phyloP scores from a whole-genome alignment of 2,797 vertebrate species.

The Triplophysa yarkandensis region DNA sequence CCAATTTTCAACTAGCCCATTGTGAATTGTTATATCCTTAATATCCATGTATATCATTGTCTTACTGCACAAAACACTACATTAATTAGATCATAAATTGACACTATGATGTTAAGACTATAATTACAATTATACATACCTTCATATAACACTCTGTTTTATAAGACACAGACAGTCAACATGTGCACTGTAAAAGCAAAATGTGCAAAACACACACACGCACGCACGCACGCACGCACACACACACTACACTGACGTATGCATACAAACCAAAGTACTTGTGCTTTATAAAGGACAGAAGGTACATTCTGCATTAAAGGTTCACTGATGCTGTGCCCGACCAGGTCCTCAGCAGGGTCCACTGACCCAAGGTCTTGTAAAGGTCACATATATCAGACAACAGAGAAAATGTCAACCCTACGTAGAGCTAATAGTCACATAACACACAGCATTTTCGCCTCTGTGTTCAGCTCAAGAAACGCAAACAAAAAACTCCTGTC shows the following conservation, averaged over 20 bases:
- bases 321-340: slow-evolving; percentile 33
- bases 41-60: too few relatives aligned
- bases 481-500: not conserved
- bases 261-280: not conserved
- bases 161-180: too few relatives aligned
- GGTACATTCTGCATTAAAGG: not conserved
- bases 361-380: slow-evolving; percentile 61
- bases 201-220: not conserved
- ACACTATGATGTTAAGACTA: too few relatives aligned
- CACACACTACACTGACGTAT: too few relatives aligned
- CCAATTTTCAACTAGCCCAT: too few relatives aligned
- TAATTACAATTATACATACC: too few relatives aligned
- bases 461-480: slow-evolving; percentile 12
- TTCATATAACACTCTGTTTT: too few relatives aligned
- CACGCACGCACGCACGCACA: too few relatives aligned
- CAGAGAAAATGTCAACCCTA: slow-evolving; percentile 65
- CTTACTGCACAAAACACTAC: too few relatives aligned
- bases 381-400: slow-evolving; percentile 69
- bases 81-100: too few relatives aligned
- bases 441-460: not conserved
- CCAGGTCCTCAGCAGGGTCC: slow-evolving; percentile 62
- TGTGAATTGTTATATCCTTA: too few relatives aligned
- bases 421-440: slow-evolving; percentile 36
- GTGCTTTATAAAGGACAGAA: not conserved
- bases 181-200: too few relatives aligned